These are phyloP conservation scores for Peromyscus maniculatus DNA, from an alignment of 2,113 vertebrate species.

Conservation along the genomic window DNA sequence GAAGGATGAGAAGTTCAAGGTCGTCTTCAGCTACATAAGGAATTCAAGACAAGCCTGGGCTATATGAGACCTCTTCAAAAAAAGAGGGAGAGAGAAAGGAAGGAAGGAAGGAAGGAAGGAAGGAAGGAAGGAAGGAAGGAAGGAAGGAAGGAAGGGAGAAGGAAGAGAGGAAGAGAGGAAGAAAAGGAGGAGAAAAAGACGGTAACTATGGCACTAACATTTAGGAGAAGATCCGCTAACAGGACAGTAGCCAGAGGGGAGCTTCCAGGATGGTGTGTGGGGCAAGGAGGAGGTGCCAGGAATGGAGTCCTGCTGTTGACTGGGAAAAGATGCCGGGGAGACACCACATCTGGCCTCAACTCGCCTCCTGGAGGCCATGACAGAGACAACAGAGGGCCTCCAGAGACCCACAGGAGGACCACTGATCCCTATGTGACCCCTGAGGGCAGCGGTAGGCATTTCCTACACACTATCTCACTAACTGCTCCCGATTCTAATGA, in stretches of 20 bases:
- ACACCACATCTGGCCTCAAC: background rate
- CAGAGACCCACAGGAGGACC: background rate
- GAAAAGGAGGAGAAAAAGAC: background rate
- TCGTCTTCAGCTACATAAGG: background rate
- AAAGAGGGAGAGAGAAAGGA: background rate
- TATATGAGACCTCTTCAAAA: too few species aligned
- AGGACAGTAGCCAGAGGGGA: background rate
- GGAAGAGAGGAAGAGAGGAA: accelerated
- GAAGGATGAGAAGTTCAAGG: background rate
- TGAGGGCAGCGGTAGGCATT: too few species aligned
- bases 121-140: accelerated
- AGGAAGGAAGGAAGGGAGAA: background rate
- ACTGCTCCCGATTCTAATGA: background rate
- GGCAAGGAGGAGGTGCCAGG: too few species aligned
- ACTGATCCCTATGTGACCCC: background rate
- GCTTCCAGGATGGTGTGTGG: accelerated
- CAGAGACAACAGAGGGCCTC: background rate
- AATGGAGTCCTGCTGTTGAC: background rate
- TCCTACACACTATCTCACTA: background rate
- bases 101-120: too few species aligned
- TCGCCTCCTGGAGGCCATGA: background rate
- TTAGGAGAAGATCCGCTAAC: background rate
- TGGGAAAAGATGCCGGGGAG: background rate
- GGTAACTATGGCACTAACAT: accelerated
- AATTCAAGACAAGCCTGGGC: background rate